phyloP scores from a whole-genome alignment of 2,113 vertebrate species.

The Melanotaenia duboulayi region DNA sequence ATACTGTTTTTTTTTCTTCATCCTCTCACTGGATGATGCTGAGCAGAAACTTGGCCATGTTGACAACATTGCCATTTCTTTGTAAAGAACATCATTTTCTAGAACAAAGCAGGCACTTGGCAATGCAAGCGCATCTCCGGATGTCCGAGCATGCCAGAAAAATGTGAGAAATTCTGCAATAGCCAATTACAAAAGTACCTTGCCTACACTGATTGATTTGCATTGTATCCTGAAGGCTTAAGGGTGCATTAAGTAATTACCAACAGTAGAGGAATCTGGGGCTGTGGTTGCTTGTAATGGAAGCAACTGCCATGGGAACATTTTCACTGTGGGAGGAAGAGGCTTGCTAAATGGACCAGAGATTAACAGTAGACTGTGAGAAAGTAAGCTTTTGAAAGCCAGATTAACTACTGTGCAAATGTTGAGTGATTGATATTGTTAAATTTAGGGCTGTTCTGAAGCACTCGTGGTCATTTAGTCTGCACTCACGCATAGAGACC shows the following conservation, averaged over 20 bases:
- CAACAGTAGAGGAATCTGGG: slow-evolving; percentile 49
- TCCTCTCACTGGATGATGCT: neutral
- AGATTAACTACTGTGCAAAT: slow-evolving; percentile 57
- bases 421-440: slow-evolving; percentile 58
- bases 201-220: slow-evolving; percentile 52
- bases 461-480: slow-evolving; percentile 12
- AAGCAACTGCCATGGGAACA: slow-evolving; percentile 50
- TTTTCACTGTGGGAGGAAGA: slow-evolving; percentile 65
- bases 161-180: slow-evolving; percentile 38
- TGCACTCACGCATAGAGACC: neutral
- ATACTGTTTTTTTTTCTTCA: slow-evolving; percentile 1
- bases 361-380: slow-evolving; percentile 56
- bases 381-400: slow-evolving; percentile 65
- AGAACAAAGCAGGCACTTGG: slow-evolving; percentile 9
- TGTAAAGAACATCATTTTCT: slow-evolving; percentile 4
- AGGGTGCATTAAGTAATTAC: slow-evolving; percentile 76
- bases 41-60: neutral
- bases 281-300: slow-evolving; percentile 64
- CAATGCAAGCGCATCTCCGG: slow-evolving; percentile 6
- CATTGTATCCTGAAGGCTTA: slow-evolving; percentile 60
- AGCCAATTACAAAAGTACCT: slow-evolving; percentile 59
- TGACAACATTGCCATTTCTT: neutral
- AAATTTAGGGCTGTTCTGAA: slow-evolving; percentile 28
- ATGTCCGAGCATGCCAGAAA: slow-evolving; percentile 20
- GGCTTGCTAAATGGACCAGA: slow-evolving; percentile 62